Base-by-base conservation (phyloP, 2,113 vertebrate species). In the Microcebus lehilahytsara region DNA sequence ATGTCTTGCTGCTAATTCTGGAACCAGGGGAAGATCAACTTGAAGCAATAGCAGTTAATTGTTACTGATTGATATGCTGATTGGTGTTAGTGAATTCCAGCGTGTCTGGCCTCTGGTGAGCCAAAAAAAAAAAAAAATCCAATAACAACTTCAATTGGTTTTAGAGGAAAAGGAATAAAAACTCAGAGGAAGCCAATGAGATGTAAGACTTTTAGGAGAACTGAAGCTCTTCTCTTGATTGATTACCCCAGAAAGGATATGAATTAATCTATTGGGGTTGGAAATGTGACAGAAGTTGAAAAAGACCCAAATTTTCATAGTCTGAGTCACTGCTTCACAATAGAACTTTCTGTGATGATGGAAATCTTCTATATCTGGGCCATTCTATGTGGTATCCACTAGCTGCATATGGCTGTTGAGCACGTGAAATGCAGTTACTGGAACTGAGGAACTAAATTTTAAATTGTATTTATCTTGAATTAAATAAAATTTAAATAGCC, bases 161-260 rank as follows among this genome's bases (percentile, higher is more conserved):
- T 97, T 95, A 93, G 34, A 96, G 85, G 78, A 90, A 96, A 96
- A 56, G 32, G 23, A 96, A 96, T 88, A 81, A 94, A 97, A 97
- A 85, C 67, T 84, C 64, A 85, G 49, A 81, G 71, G 40, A 83
- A 95, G 13, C 30, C 34, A 91, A 34, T 7, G 34, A 90, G 72
- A 94, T 96, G 91, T 93, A 96, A 87, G 71, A 89, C 78, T 40
- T 66, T 74, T 96, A 37, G 16, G 62, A 94, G 81, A 91, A 84
- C 17, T 56, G 40, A 92, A 95, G 1, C 13, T 78, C 75, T 96
- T 96, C 75, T 51, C 22, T 96, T 95, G 81, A 90, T 66, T 86
- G 93, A 93, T 62, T 78, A 86, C 53, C 46, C 23, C 16, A 95
- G 71, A 88, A 88, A 77, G 53, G n/a, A 89, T 58, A 72, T 72